phyloP scores from a whole-genome alignment of 2,888 invertebrate genomes.

The Temnothorax unifasciatus region DNA sequence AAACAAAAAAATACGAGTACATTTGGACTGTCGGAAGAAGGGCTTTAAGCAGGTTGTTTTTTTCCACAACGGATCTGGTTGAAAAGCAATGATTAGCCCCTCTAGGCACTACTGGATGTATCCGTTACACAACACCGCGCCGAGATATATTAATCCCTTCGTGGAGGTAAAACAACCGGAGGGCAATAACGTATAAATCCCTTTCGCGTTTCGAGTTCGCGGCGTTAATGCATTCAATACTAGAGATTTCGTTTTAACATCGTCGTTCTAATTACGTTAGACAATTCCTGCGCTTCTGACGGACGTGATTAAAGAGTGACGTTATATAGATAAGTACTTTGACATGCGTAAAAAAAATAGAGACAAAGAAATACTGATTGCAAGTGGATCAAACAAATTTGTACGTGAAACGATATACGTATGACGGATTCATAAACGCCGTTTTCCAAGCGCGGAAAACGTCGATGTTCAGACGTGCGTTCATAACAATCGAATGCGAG shows the following conservation, averaged over 20 bases:
- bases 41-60: conserved; percentile 7
- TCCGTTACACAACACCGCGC: conserved; percentile 36
- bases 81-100: conserved; percentile 34
- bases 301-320: neutral
- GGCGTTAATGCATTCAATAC: conserved; percentile 8
- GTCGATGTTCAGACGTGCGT: neutral
- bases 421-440: neutral
- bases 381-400: neutral
- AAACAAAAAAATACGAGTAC: neutral
- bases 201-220: conserved; percentile 27
- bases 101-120: conserved; percentile 27
- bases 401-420: neutral
- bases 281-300: neutral
- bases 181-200: conserved; percentile 37
- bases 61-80: neutral
- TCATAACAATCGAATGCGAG: neutral
- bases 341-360: neutral
- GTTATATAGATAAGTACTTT: neutral
- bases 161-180: conserved; percentile 33
- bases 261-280: neutral
- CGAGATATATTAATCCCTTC: conserved; percentile 52
- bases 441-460: neutral
- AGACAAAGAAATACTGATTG: neutral
- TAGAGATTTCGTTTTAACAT: neutral
- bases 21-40: neutral